Percentiles rank a stretch among this genome's conserved stretches.
Evolutionary conservation across 2,113 vertebrate genomes (phyloP).

Genomic region (Malaclemys terrapin): DNA sequence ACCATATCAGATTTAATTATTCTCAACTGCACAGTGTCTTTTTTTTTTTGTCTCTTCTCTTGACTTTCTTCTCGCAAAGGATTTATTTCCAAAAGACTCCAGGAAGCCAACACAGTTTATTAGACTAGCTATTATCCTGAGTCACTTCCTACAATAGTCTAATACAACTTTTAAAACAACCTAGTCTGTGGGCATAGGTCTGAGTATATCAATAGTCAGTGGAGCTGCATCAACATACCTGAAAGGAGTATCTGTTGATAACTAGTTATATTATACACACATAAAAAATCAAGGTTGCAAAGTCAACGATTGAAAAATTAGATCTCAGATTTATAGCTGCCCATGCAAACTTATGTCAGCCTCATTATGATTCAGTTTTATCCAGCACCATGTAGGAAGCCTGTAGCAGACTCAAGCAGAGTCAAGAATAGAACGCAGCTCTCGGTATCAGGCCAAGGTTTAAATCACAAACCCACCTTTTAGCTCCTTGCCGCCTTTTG

Average conservation of each 20-base stretch:
- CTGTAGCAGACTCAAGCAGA: neutral
- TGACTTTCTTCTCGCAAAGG: conserved; percentile 38
- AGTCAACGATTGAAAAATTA: neutral
- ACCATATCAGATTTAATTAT: conserved; percentile 40
- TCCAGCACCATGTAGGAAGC: neutral
- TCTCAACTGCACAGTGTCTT: conserved; percentile 3
- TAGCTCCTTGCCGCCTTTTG: neutral
- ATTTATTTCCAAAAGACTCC: conserved; percentile 63
- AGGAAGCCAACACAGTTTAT: conserved; percentile 43
- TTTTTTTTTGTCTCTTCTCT: conserved; percentile 11
- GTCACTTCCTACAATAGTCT: conserved; percentile 51
- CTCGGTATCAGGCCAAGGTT: neutral
- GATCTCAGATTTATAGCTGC: neutral
- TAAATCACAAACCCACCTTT: neutral
- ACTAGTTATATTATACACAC: neutral
- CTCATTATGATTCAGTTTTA: neutral
- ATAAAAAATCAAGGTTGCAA: neutral
- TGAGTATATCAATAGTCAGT: neutral
- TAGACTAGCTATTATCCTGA: conserved; percentile 57
- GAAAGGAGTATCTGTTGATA: neutral
- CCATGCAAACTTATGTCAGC: neutral
- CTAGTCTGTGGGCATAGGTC: neutral
- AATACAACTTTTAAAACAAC: conserved; percentile 47
- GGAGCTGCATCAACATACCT: neutral
- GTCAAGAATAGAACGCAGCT: neutral